Base-by-base conservation (phyloP, 2,888 invertebrate genomes). In the Parasteatoda lunata region DNA sequence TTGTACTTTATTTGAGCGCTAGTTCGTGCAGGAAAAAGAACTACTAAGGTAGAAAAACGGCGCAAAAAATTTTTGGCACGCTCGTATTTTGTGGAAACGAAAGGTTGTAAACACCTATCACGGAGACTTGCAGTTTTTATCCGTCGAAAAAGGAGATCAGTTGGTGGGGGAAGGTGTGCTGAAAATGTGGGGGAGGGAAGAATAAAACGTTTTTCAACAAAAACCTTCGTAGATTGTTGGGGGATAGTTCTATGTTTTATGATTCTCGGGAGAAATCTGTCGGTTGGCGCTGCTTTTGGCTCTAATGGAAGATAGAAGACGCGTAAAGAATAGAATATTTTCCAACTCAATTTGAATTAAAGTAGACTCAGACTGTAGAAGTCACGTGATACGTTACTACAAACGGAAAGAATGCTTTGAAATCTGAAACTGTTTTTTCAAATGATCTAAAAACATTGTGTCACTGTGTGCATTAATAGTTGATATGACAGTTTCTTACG, bases 71-170 rank as follows among this genome's bases (percentile, higher is more conserved):
- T 75, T 45, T 59, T 75, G 75, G 75, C 84, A 80, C 77, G 85
- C 54, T 86, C 85, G 85, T 86, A 86, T 86, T 87, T 82, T 78
- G 82, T 77, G 65, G 86, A 72, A 64, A 59, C 49, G 81, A 77
- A 76, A 76, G 81, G 86, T 76, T 77, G 82, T 87, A 87, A 87
- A 87, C 86, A 87, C 81, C 86, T 78, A 87, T 87, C 86, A 72
- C 72, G 65, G 73, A 54, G 30, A 72, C 66, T 66, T 72, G 11
- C 71, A 70, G 72, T 80, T 86, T 80, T 71, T 86, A 59, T 65
- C 66, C 77, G 51, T 30, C 13, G 69, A 15, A 30, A 13, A 49
- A 66, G 52, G 51, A 51, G 54, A 54, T 48, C 13, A 66, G 71
- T 49, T 54, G 64, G 72, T 75, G 72, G 77, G 47, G 47, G 66